Percentiles rank a stretch among this genome's conserved stretches.
These are phyloP conservation scores for Oryctolagus cuniculus DNA, from an alignment of 2,113 vertebrate genomes.

Conservation along the genomic window DNA sequence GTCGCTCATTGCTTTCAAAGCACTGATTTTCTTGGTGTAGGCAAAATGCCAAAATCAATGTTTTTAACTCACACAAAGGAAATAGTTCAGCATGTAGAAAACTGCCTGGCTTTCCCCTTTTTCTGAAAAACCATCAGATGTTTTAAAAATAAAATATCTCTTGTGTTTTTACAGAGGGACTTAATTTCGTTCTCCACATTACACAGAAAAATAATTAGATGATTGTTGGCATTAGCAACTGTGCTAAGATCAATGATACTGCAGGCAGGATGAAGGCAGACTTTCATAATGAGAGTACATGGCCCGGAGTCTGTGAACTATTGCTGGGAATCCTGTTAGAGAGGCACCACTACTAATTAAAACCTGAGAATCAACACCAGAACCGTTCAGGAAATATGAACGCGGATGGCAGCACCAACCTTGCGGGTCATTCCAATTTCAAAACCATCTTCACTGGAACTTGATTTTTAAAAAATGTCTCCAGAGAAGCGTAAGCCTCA, in stretches of 20 bases:
- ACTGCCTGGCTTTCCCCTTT: slow-evolving; percentile 26
- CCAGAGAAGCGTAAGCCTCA: background rate
- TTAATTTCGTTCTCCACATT: slow-evolving; percentile 66
- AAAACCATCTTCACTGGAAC: slow-evolving; percentile 71
- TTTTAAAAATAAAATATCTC: slow-evolving; percentile 67
- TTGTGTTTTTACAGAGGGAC: slow-evolving; percentile 47
- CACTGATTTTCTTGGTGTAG: slow-evolving; percentile 70
- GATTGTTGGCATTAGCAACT: slow-evolving; percentile 78
- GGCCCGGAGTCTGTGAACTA: slow-evolving; percentile 71
- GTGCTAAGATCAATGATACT: slow-evolving; percentile 66
- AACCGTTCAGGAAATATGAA: slow-evolving; percentile 52
- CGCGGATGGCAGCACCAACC: slow-evolving; percentile 72
- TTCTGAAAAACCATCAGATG: slow-evolving; percentile 2
- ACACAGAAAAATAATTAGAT: background rate
- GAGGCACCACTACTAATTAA: slow-evolving; percentile 80
- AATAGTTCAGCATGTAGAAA: slow-evolving; percentile 69
- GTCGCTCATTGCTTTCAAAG: slow-evolving; percentile 80
- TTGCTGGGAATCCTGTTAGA: slow-evolving; percentile 71
- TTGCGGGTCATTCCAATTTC: slow-evolving; percentile 68
- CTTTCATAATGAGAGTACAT: slow-evolving; percentile 77
- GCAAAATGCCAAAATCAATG: slow-evolving; percentile 82
- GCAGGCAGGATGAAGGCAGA: slow-evolving; percentile 72
- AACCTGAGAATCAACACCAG: slow-evolving; percentile 30
- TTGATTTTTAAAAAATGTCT: slow-evolving; percentile 32
- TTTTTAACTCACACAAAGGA: slow-evolving; percentile 67